Evolutionary conservation across 2,888 invertebrate species (phyloP), one percentile per base, ranked within the genome.

Genomic region (Colostygia pectinataria): DNA sequence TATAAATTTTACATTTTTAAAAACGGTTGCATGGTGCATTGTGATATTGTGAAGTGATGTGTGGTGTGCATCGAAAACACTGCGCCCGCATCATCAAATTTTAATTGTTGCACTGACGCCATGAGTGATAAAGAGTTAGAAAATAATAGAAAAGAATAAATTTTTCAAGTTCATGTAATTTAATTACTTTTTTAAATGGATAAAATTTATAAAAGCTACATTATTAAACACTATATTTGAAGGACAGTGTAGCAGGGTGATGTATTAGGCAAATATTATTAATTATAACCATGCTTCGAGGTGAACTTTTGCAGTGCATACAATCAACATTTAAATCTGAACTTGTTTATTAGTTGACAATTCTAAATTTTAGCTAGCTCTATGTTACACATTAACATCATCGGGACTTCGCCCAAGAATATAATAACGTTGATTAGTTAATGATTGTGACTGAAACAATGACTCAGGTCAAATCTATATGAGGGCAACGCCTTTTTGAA

Each of bases 391-490:
- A 78, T 80, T 81, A 76, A 73, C 76, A 68, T 79, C 73, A 76
- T 77, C 72, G 72, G 66, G 77, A 73, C 74, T 75, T 77, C 71
- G 74, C 69, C 75, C 65, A 81, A 82, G 80, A 79, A 80, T 81
- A 84, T 83, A 83, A 87, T 83, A 77, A 83, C 78, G 80, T 81
- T 77, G 81, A 86, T 87, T 87, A 88, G 86, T 85, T 85, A 86
- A 84, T 80, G 77, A 77, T 67, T 73, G 73, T 31, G 61, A 52
- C 60, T 79, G 67, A 83, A 86, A 88, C 87, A 87, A 87, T 83
- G 83, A 75, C 67, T 69, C 66, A 71, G 65, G 18, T 47, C 33
- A 49, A 37, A 46, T 49, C 44, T 45, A 37, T 49, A 71, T 74
- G 77, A 68, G 79, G 74, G 80, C 68, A 63, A 52, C 31, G 32